phyloP scores from a whole-genome alignment of 2,888 invertebrate species.

The Chrysolina americana region DNA sequence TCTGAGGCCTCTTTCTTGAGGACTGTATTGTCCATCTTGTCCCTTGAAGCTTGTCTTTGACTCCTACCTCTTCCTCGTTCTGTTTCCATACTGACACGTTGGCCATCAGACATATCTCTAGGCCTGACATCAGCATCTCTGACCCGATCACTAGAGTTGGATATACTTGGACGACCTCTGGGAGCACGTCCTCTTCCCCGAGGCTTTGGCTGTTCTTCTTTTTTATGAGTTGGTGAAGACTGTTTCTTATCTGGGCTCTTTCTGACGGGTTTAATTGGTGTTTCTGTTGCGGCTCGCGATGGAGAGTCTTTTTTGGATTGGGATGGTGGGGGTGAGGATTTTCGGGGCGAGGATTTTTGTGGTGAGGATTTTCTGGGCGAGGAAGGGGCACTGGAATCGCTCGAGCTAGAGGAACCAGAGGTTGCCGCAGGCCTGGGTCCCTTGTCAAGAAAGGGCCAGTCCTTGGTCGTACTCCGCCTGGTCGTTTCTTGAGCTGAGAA shows the following conservation, averaged over 20 bases:
- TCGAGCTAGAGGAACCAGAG: constrained; percentile 75
- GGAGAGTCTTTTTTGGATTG: constrained; percentile 50
- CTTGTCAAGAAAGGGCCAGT: constrained; percentile 87
- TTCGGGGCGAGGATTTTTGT: constrained; percentile 44
- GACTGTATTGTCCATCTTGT: constrained; percentile 51
- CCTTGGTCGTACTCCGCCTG: constrained; percentile 71
- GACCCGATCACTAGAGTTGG: constrained; percentile 76
- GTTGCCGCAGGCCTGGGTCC: constrained; percentile 79
- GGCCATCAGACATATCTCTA: constrained; percentile 78
- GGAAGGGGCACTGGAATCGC: constrained; percentile 67
- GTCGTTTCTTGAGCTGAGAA: constrained; percentile 61
- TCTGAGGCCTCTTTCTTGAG: constrained; percentile 72
- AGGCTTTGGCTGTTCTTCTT: constrained; percentile 78
- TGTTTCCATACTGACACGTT: constrained; percentile 69
- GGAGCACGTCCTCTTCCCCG: constrained; percentile 60
- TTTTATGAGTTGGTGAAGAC: constrained; percentile 70
- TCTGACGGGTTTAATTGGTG: constrained; percentile 35
- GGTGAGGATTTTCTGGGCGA: constrained; percentile 45
- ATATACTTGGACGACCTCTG: constrained; percentile 59
- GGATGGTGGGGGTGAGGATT: constrained; percentile 45
- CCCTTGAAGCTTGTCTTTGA: constrained; percentile 60
- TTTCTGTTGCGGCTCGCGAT: constrained; percentile 48
- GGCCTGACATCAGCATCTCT: constrained; percentile 77
- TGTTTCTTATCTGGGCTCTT: constrained; percentile 44
- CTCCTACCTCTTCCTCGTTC: constrained; percentile 67